Base-by-base conservation (phyloP, 2,888 invertebrate species). In the Cepaea hortensis region DNA sequence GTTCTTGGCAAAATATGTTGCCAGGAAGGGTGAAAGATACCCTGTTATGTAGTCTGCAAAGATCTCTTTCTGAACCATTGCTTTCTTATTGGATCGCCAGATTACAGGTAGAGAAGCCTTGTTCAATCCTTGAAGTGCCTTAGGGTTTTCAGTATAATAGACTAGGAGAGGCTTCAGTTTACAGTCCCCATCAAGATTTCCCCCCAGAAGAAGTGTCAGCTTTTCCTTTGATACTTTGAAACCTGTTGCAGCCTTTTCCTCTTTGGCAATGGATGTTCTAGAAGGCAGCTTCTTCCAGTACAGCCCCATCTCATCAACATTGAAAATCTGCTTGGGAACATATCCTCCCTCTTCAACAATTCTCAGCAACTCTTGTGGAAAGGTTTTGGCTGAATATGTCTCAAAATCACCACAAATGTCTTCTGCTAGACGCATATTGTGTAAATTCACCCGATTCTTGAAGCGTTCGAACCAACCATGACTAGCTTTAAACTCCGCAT, bases 251-350 rank as follows among this genome's bases (percentile, higher is more conserved):
- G 35, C 9, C n/a, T 55, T 65, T 48, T 86, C 86, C 18, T 83
- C 79, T 23, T 15, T 61, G 9, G 72, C 48, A 35, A 75, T 77
- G 23, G 65, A 84, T n/a, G 85, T 84, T 48, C 75, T 62, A 61
- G 77, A 79, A 18, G 86, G 84, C 75, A 88, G 18, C 15, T 73
- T 68, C 68, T 88, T 88, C 86, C 86, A 88, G 82, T 81, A 88
- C 48, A 88, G 79, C 3, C 88, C 88, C 55, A 86, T 86, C 55
- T 88, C 86, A 70, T 85, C 86, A 68, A 75, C 48, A 61, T 76
- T 86, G 82, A 86, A 88, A 46, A 88, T 75, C 61, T 88, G 88
- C 55, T 88, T 68, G 35, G 83, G 72, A 6, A 23, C 61, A 68
- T 84, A 88, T 13, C 88, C 88, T 20, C 84, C 86, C 61, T 86